Conservation (phyloP, 2,888 invertebrate species). For the Orchestes rusci region DNA sequence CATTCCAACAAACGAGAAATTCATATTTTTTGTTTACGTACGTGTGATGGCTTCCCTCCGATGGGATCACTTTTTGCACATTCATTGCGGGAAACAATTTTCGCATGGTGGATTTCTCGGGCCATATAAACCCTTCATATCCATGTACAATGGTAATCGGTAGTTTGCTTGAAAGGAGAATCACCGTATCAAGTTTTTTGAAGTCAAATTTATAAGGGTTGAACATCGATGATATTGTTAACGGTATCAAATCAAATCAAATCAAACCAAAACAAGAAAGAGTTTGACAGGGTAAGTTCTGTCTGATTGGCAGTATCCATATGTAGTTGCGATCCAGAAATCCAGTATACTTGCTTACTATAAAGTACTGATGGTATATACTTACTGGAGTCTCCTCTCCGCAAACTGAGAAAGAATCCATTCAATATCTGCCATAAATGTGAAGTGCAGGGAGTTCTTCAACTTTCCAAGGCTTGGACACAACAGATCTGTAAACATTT, state of each 20-base stretch:
- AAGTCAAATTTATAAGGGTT: too few relatives aligned
- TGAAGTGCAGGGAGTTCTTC: slow-evolving; percentile 72
- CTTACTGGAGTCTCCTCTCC: slow-evolving; percentile 63
- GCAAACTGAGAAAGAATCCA: slow-evolving; percentile 85
- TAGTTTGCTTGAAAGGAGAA: too few relatives aligned
- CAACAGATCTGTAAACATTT: slow-evolving; percentile 62
- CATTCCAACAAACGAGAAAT: too few relatives aligned
- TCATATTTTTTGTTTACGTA: slow-evolving; percentile 41
- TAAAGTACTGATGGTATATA: too few relatives aligned
- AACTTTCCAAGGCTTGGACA: slow-evolving; percentile 70
- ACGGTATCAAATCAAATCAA: too few relatives aligned
- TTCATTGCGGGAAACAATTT: slow-evolving; percentile 53
- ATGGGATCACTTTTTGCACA: slow-evolving; percentile 65
- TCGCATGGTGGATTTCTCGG: slow-evolving; percentile 44
- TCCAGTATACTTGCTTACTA: background rate
- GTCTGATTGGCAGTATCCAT: background rate
- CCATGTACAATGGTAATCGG: slow-evolving; percentile 73
- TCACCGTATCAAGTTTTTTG: too few relatives aligned
- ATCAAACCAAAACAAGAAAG: background rate
- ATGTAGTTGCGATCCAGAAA: too few relatives aligned
- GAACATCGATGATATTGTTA: too few relatives aligned
- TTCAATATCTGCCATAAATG: slow-evolving; percentile 85
- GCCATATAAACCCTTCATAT: slow-evolving; percentile 46
- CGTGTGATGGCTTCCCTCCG: slow-evolving; percentile 85
- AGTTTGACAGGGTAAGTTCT: background rate